Percentiles rank a stretch among this genome's conserved stretches.
Evolutionary conservation across 37 sponge, comb jelly and placozoan genomes (phyloP).

Genomic region (Beroe forskalii): DNA sequence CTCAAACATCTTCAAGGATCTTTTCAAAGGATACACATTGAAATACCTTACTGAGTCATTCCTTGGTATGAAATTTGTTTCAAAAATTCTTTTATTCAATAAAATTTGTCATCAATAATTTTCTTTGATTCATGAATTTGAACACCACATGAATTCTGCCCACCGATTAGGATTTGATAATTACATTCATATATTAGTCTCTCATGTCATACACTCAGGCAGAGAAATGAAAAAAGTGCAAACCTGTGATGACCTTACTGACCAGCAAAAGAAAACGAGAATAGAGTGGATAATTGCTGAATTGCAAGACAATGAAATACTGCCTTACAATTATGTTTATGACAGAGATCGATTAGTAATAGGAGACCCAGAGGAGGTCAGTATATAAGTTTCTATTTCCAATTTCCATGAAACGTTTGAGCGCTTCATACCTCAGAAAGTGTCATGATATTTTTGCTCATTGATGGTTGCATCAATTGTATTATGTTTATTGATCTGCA

Average conservation of each 20-base stretch:
- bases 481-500: no score
- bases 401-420: no score
- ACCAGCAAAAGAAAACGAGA: constrained; percentile 53
- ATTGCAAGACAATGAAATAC: constrained; percentile 37
- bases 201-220: no score
- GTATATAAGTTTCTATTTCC: no score
- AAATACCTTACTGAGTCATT: constrained; percentile 58
- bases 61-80: constrained; percentile 2
- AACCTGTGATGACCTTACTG: constrained; percentile 50
- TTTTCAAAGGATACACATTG: constrained; percentile 29
- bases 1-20: constrained; percentile 54
- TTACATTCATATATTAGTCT: no score
- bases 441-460: no score
- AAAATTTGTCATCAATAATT: no score
- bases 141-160: no score
- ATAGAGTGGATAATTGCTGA: constrained; percentile 63
- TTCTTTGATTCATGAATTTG: no score
- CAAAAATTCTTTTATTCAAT: no score
- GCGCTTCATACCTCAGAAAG: no score
- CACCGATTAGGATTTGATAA: no score
- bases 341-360: constrained; percentile 62
- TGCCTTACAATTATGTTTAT: constrained; percentile 64
- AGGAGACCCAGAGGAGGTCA: constrained; percentile 48
- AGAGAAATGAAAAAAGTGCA: constrained; percentile 62
- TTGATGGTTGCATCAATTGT: background rate